These are phyloP conservation scores for Saimiri boliviensis DNA, from an alignment of 2,113 vertebrate species.

Conservation along the genomic window DNA sequence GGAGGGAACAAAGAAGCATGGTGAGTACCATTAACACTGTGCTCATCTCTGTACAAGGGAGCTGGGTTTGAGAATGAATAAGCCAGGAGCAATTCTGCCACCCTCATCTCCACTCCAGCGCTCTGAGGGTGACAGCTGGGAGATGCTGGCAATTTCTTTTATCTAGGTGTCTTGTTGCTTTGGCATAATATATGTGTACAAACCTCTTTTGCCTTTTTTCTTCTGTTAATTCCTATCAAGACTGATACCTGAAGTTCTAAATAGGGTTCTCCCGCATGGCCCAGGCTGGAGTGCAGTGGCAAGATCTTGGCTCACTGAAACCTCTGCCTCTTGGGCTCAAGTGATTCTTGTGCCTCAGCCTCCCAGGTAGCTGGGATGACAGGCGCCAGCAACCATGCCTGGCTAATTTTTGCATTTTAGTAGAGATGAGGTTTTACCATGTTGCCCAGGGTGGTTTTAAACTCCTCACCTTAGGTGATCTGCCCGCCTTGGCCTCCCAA, in stretches of 20 bases:
- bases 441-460: too few relatives aligned
- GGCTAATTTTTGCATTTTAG: too few relatives aligned
- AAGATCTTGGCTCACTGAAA: too few relatives aligned
- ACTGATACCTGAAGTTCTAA: not conserved
- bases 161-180: rapidly evolving
- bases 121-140: not conserved
- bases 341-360: too few relatives aligned
- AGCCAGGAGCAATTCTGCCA: not conserved
- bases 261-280: not conserved
- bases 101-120: not conserved
- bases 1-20: conserved; percentile 96
- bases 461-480: too few relatives aligned
- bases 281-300: too few relatives aligned
- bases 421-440: too few relatives aligned
- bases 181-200: rapidly evolving
- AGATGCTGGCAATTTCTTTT: rapidly evolving
- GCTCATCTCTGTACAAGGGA: not conserved
- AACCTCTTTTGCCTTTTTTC: not conserved
- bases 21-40: conserved; percentile 76
- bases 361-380: too few relatives aligned
- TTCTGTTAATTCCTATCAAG: not conserved
- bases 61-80: not conserved
- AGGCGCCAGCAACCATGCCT: too few relatives aligned
- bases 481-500: too few relatives aligned
- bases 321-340: too few relatives aligned